Evolutionary conservation across 1,140 invertebrate species (phyloP).

Genomic region (Drosophila yakuba): DNA sequence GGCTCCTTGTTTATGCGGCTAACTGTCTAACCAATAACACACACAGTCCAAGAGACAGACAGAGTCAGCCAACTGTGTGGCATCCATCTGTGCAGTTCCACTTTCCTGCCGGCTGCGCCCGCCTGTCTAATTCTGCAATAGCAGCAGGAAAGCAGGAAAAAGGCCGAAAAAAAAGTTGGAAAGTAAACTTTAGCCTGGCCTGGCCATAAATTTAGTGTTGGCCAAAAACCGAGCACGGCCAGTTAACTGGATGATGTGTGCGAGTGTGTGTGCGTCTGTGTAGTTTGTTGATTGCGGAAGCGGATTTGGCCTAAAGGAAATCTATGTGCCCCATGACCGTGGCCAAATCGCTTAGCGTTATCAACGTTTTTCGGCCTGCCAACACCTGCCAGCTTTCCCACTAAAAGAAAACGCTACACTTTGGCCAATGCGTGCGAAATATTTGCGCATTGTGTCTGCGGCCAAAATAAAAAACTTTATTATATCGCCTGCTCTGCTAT

Average conservation of each 20-base stretch:
- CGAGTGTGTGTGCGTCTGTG: constrained; percentile 48
- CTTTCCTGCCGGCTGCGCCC: constrained; percentile 48
- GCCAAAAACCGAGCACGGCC: constrained; percentile 68
- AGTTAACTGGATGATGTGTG: constrained; percentile 65
- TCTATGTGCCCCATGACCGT: constrained; percentile 48
- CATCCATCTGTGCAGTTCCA: constrained; percentile 80
- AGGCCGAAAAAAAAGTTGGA: constrained; percentile 22
- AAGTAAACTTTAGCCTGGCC: constrained; percentile 62
- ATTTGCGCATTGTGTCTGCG: constrained; percentile 65
- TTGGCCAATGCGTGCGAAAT: constrained; percentile 63
- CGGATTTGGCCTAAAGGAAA: constrained; percentile 79
- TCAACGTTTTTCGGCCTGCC: constrained; percentile 55
- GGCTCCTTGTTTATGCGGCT: constrained; percentile 78
- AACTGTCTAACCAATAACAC: constrained; percentile 69
- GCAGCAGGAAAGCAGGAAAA: constrained; percentile 50
- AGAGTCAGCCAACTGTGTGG: constrained; percentile 72
- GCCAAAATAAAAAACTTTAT: constrained; percentile 4
- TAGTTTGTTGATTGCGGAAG: constrained; percentile 82
- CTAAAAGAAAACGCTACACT: constrained; percentile 25
- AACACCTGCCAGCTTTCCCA: constrained; percentile 78
- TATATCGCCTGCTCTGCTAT: constrained; percentile 31
- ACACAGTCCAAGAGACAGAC: constrained; percentile 14
- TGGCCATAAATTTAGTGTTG: constrained; percentile 79
- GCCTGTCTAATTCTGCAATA: constrained; percentile 76
- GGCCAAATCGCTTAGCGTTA: constrained; percentile 78